A percentile compares a stretch with the other conserved stretches of the same genome.
Evolutionary conservation across 2,888 invertebrate species (phyloP).

Genomic region (Aphelenchoides bicaudatus): DNA sequence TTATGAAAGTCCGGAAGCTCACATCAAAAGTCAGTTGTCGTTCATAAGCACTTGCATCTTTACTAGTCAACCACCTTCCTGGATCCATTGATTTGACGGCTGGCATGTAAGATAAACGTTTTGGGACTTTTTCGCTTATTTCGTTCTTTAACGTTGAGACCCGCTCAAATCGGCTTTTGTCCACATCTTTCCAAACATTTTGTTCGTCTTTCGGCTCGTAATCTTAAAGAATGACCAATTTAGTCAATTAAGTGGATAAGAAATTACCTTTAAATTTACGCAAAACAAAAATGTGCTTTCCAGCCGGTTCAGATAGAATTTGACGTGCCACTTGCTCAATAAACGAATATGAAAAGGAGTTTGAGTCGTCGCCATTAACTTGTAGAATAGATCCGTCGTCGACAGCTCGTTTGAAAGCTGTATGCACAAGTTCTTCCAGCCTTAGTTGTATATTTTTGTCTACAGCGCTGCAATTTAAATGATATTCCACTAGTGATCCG

Average conservation of each 20-base stretch:
- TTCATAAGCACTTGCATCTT: constrained; percentile 30
- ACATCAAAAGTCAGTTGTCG: constrained; percentile 22
- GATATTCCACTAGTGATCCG: constrained; percentile 40
- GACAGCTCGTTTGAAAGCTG: constrained; percentile 27
- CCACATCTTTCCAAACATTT: constrained; percentile 21
- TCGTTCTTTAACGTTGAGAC: constrained; percentile 26
- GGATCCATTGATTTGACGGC: constrained; percentile 27
- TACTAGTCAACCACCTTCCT: constrained; percentile 27
- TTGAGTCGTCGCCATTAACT: constrained; percentile 20
- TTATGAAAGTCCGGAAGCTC: too few species aligned
- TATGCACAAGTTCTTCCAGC: constrained; percentile 23
- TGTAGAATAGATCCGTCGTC: constrained; percentile 29
- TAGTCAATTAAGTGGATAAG: constrained; percentile 18
- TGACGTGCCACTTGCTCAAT: constrained; percentile 31
- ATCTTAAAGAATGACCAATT: constrained; percentile 14
- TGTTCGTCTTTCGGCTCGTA: constrained; percentile 21
- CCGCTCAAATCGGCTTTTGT: constrained; percentile 19
- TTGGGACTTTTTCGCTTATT: constrained; percentile 21
- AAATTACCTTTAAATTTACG: constrained; percentile 29
- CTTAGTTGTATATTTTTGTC: constrained; percentile 23
- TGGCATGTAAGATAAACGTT: constrained; percentile 27
- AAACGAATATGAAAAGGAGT: constrained; percentile 39
- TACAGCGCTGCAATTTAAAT: constrained; percentile 25
- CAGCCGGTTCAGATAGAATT: constrained; percentile 20
- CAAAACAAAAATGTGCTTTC: constrained; percentile 30